Base-by-base conservation (phyloP, 2,113 vertebrate genomes). In the Perca schrenkii region DNA sequence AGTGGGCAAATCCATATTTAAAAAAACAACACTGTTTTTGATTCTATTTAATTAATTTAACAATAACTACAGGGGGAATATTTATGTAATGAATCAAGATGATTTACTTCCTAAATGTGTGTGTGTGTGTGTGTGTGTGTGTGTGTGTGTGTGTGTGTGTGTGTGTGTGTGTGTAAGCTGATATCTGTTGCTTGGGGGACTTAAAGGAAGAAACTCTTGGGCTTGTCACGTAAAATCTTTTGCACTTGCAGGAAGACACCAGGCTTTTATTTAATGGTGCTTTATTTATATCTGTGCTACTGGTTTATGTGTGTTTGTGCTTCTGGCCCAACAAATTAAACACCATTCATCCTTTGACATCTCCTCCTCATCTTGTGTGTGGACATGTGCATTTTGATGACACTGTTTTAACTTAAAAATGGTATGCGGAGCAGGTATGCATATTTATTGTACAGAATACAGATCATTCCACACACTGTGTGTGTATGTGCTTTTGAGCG, bases 381-480 rank as follows among this genome's bases (percentile, higher is more conserved):
- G 54, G 80, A 47, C 14, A 56, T 80, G 17, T 86, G 40, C 52
- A n/a, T 82, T 77, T 69, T 73, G 22, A 75, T 69, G 47, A 63
- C 67, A 80, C 66, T 53, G 52, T 63, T 88, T 71, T 84, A 71
- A 85, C 17, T 68, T 72, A 46, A 17, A 77, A 58, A 56, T 78
- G 69, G 53, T 31, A 87, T 81, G 63, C 70, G 77, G 74, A 57
- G 60, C 79, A 54, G 72, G 53, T 70, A 70, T 80, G 77, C 79
- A 47, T 92, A 90, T 84, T 90, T 88, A 83, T 88, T 90, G 79
- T 86, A 79, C 73, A 80, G 79, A 85, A 77, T 86, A 79, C 73
- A 80, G 79, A 85, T 81, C 85, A 88, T 87, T 89, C 63, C 88
- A 85, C 84, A 88, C 88, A 87, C 79, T 82, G 81, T 92, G 88